These are phyloP conservation scores for Ramphastos sulfuratus DNA, from an alignment of 2,113 vertebrate species.

Conservation along the genomic window DNA sequence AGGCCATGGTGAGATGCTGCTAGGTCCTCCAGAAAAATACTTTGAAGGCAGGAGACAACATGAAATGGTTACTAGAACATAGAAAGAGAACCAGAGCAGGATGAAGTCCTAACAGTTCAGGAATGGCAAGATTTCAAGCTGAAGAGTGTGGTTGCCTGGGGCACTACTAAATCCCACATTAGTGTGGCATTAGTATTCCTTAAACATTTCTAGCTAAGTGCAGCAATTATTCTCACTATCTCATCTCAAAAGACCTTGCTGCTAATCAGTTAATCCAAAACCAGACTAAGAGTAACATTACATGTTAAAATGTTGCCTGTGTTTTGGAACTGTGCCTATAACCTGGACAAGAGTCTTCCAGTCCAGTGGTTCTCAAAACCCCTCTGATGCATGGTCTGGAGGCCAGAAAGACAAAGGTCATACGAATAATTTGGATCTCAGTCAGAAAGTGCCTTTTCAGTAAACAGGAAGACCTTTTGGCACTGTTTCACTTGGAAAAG, in stretches of 20 bases:
- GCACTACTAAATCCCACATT: neutral
- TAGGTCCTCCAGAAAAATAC: neutral
- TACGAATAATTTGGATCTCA: neutral
- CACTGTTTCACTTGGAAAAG: slow-evolving; percentile 15
- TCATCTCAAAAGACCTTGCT: neutral
- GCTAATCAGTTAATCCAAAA: slow-evolving; percentile 21
- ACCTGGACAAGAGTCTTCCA: slow-evolving; percentile 16
- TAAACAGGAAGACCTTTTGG: slow-evolving; percentile 47
- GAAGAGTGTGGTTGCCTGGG: neutral
- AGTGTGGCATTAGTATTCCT: neutral
- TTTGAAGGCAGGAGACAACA: neutral
- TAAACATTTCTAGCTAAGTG: neutral
- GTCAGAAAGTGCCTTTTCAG: slow-evolving; percentile 33
- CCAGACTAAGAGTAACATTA: neutral
- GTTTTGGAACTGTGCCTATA: neutral
- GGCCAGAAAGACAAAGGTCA: slow-evolving; percentile 15
- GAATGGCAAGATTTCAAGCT: neutral
- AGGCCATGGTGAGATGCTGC: neutral
- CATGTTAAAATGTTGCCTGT: neutral
- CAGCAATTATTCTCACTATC: slow-evolving; percentile 34
- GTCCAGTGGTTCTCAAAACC: neutral
- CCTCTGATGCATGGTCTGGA: neutral
- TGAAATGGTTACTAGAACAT: neutral
- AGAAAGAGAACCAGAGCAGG: neutral
- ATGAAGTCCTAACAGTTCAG: neutral